Base-by-base conservation (phyloP, 2,888 invertebrate species). In the Homarus gammarus region DNA sequence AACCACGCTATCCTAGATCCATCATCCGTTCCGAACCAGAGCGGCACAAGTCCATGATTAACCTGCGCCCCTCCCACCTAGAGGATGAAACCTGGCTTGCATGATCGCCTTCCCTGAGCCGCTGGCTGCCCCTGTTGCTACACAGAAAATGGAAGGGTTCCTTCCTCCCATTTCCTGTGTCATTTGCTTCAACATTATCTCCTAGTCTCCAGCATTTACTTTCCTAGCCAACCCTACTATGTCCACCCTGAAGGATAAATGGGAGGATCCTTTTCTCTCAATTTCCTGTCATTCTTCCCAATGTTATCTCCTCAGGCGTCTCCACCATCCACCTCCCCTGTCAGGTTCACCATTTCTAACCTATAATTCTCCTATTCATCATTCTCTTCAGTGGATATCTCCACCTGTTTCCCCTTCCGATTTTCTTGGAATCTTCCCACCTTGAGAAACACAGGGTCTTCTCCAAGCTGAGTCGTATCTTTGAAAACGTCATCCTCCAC, bases 1-100 rank as follows among this genome's bases (percentile, higher is more conserved):
- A 84, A 75, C 84, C 84, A 72, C 75, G 73, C 84, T 84, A 75
- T 84, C 84, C 75, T 49, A 84, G 61, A 84, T 84, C 84, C 84
- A 84, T 84, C 84, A 84, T 84, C 31, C 36, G 61, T 56, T 75
- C 84, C 84, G 75, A 38, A 31, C 61, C 15, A 84, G 38, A 84
- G 61, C 40, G 84, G 75, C 75, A 31, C 61, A 84, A 75, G 61
- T 84, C 56, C 84, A 44, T 36, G 36, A 49, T 51, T 22, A 31
- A 64, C 79, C 79, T 56, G 61, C 44, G 51, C 79, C 61, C 61
- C 61, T 79, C 79, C 79, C 61, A 51, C 79, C 49, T 38, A 33
- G 31, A 79, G 79, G 79, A 27, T 77, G 75, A 49, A 49, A 77
- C 75, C 75, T 40, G 75, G 75, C 18, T 44, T 31, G 56, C 56